Conservation (phyloP, 2,888 invertebrate genomes). For the Luperina nickerlii region DNA sequence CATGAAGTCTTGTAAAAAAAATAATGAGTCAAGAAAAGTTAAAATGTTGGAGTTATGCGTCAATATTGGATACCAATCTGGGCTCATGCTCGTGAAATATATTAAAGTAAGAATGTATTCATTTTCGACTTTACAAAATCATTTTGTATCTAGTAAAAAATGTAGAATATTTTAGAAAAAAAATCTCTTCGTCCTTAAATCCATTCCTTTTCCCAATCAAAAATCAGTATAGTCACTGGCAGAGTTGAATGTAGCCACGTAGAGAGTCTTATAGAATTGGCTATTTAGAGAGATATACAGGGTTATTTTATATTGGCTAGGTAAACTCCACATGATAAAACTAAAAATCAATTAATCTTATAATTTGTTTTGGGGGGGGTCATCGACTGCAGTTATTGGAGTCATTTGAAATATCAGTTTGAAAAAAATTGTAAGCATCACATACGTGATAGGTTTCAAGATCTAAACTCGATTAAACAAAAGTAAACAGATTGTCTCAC, state of each 20-base stretch:
- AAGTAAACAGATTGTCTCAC: too few species aligned
- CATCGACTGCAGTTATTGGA: too few species aligned
- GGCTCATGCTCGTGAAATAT: not conserved
- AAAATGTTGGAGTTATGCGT: not conserved
- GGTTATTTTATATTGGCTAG: too few species aligned
- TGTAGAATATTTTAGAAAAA: not conserved
- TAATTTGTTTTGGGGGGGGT: too few species aligned
- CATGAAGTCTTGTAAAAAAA: not conserved
- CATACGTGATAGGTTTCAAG: too few species aligned
- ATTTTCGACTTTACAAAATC: not conserved
- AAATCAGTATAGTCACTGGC: not conserved
- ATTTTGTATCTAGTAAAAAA: not conserved
- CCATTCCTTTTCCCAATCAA: not conserved
- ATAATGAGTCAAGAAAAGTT: not conserved
- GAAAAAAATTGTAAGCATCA: too few species aligned
- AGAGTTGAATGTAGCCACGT: not conserved
- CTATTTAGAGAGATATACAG: not conserved
- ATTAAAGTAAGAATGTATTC: slow-evolving; percentile 1
- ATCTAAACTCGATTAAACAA: too few species aligned
- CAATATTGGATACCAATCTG: not conserved
- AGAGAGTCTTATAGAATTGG: not conserved
- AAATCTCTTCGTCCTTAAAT: not conserved
- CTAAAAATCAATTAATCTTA: too few species aligned
- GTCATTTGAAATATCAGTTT: too few species aligned
- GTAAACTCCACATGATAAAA: too few species aligned